These are phyloP conservation scores for Drosophila formosana DNA, from an alignment of 2,888 invertebrate genomes.

Conservation along the genomic window DNA sequence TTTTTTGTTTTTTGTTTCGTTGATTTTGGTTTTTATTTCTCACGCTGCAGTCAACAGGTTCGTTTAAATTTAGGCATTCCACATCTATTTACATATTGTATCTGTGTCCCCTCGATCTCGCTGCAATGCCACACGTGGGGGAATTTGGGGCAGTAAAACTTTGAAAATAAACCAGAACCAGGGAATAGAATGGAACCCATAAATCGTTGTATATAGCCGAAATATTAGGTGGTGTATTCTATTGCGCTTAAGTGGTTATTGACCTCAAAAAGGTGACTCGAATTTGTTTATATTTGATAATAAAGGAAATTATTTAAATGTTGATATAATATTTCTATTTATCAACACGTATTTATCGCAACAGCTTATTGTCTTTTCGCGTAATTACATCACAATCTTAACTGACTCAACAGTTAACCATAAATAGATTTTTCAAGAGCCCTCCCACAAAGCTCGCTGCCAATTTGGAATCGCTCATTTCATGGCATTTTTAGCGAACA, in stretches of 20 bases:
- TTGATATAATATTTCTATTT: background rate
- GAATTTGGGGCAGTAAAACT: slow-evolving; percentile 17
- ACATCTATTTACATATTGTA: slow-evolving; percentile 11
- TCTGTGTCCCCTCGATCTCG: background rate
- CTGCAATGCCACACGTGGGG: background rate
- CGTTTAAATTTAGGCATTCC: slow-evolving; percentile 38
- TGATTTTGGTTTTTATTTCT: slow-evolving; percentile 2
- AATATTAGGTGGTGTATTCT: background rate
- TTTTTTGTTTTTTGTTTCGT: slow-evolving; percentile 3
- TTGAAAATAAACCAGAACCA: background rate
- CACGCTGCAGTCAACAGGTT: slow-evolving; percentile 34
- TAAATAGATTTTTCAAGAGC: slow-evolving; percentile 20
- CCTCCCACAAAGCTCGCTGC: slow-evolving; percentile 11
- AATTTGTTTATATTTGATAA: background rate
- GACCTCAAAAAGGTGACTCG: background rate
- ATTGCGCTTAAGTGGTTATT: background rate
- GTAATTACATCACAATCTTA: slow-evolving; percentile 7
- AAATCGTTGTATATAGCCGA: background rate
- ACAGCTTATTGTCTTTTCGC: background rate
- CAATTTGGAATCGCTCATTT: slow-evolving; percentile 31
- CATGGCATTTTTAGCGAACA: slow-evolving; percentile 10
- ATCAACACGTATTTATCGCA: background rate
- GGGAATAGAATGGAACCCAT: background rate
- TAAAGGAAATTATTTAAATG: too few relatives aligned
- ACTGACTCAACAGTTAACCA: slow-evolving; percentile 7